These are phyloP conservation scores for Botrylloides violaceus DNA, from an alignment of 23 tunicate species.

Conservation along the genomic window DNA sequence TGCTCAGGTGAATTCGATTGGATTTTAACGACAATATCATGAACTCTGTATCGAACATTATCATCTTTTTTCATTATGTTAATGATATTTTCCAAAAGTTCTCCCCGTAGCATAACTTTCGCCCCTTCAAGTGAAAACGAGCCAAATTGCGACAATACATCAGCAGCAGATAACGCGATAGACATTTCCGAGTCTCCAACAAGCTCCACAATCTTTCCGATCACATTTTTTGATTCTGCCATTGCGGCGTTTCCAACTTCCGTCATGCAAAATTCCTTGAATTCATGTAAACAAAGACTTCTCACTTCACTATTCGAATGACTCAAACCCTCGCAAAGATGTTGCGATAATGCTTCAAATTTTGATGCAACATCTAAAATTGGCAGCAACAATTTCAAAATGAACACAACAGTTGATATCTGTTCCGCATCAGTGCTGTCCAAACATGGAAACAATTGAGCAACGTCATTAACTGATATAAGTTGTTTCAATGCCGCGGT, in stretches of 20 bases:
- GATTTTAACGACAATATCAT: conserved; percentile 60
- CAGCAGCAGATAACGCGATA: conserved; percentile 39
- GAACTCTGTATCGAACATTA: conserved; percentile 61
- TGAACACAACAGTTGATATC: conserved; percentile 41
- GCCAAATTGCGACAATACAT: conserved; percentile 51
- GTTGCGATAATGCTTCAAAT: conserved; percentile 14
- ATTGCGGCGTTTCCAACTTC: conserved; percentile 36
- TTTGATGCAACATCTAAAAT: conserved; percentile 42
- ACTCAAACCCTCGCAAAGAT: conserved; percentile 28
- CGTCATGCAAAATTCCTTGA: conserved; percentile 18
- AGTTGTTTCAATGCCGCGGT: neutral
- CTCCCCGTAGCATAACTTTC: conserved; percentile 13
- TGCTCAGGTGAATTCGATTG: conserved; percentile 62
- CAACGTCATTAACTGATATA: conserved; percentile 10
- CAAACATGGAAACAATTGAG: conserved; percentile 29
- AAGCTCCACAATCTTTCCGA: conserved; percentile 21
- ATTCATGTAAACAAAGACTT: conserved; percentile 41
- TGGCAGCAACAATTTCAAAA: conserved; percentile 48
- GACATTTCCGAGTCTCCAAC: conserved; percentile 48
- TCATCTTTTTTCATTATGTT: conserved; percentile 44
- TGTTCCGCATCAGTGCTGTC: conserved; percentile 44
- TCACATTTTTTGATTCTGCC: conserved; percentile 40
- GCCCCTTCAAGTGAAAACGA: conserved; percentile 30
- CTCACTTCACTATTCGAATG: conserved; percentile 42
- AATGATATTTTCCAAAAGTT: conserved; percentile 20